Base-by-base conservation (phyloP, 2,113 vertebrate genomes). In the Lepisosteus oculatus region DNA sequence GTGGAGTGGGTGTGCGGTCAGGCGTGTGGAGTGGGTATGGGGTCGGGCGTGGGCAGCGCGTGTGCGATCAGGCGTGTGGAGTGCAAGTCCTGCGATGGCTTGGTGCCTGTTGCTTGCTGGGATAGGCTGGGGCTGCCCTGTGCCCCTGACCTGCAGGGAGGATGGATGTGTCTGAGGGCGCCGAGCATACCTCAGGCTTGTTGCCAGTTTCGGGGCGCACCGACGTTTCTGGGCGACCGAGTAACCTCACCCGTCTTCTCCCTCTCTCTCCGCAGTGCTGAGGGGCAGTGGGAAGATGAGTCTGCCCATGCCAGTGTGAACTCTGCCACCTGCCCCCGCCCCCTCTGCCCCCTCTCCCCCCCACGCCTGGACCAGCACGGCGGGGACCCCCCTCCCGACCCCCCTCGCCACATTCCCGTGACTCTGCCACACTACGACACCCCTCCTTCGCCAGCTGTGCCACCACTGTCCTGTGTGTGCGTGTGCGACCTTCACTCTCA, bases 301-400 rank as follows among this genome's bases (percentile, higher is more conserved):
- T 63, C 80, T 93, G 79, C 90, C 90, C 0, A 91, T 93, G 84
- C 90, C 88, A 0, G 76, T 93, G 75, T 93, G 83, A 15, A 43
- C 71, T 42, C 12, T 68, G 9, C 5, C 55, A 3, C 17, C 13
- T 9, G 5, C 47, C 9, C 5, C 47, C 47, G 0, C 47, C 5
- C 47, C 47, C 47, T 51, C 47, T 51, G 47, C 3, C 68, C 74
- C 29, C 29, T 43, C 15, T 73, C 64, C 81, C 77, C 65, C 13
- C 70, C 55, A 0, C 55, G 11, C 61, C 68, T 65, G 15, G 15
- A 17, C 73, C 12, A 43, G 47, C 4, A 17, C 15, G 14, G 43
- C 70, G 0, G 47, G 4, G 4, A 1, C 47, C 47, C 47, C 15
- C 15, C 15, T 17, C 15, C 15, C 15, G 15, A 17, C 15, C 15